These are phyloP conservation scores for Yponomeuta cagnagella DNA, from an alignment of 2,888 invertebrate species.

Conservation along the genomic window DNA sequence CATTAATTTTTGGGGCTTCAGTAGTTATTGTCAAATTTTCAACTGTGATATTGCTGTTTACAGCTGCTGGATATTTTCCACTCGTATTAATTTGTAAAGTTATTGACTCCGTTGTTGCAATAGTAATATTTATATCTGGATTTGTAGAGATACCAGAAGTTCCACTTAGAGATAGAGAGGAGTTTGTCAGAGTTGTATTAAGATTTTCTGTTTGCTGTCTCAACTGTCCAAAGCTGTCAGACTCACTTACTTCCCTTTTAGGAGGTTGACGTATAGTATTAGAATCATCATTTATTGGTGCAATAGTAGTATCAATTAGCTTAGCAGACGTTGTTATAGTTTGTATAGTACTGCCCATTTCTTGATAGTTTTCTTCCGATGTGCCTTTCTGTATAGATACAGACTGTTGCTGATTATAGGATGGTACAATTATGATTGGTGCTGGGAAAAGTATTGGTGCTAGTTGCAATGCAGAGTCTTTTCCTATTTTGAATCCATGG, in stretches of 20 bases:
- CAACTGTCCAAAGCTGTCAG: neutral
- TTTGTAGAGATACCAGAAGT: neutral
- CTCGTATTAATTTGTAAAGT: neutral
- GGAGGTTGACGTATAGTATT: constrained; percentile 12
- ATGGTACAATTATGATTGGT: constrained; percentile 33
- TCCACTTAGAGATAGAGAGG: neutral
- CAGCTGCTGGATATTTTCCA: constrained; percentile 40
- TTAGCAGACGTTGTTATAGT: constrained; percentile 24
- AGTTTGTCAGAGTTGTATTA: neutral
- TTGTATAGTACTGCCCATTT: constrained; percentile 27
- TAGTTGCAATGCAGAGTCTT: constrained; percentile 29
- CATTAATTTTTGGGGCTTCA: constrained; percentile 2
- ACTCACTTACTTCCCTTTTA: neutral
- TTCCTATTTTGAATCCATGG: constrained; percentile 33
- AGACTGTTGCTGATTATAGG: constrained; percentile 36
- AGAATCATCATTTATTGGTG: neutral
- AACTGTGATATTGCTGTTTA: constrained; percentile 12
- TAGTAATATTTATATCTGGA: neutral
- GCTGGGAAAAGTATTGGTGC: constrained; percentile 32
- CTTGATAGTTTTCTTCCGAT: constrained; percentile 30
- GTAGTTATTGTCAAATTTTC: constrained; percentile 7
- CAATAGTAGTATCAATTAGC: constrained; percentile 19
- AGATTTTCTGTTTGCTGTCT: neutral
- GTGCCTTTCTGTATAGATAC: constrained; percentile 30
- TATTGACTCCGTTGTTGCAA: neutral